Percentiles rank a stretch among this genome's conserved stretches.
Evolutionary conservation across 2,113 vertebrate genomes (phyloP).

Genomic region (Speoplatyrhinus poulsoni): DNA sequence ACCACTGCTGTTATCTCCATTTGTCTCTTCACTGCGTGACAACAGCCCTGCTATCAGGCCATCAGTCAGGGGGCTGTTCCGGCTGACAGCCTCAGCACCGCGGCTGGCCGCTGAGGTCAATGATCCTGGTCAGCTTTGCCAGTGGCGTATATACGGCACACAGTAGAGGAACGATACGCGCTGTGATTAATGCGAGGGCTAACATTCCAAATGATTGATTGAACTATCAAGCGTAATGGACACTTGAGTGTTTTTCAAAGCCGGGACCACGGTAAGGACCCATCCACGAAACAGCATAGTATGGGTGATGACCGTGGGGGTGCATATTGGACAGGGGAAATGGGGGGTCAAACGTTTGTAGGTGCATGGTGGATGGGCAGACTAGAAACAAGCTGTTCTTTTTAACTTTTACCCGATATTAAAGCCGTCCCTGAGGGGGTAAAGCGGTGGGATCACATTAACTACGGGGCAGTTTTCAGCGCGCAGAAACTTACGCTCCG

Average conservation of each 20-base stretch:
- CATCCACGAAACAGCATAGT: slow-evolving; percentile 37
- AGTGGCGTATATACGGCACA: slow-evolving; percentile 2
- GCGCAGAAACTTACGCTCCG: slow-evolving; percentile 69
- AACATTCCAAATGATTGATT: slow-evolving; percentile 26
- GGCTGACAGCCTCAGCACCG: slow-evolving; percentile 20
- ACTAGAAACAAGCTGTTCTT: slow-evolving; percentile 32
- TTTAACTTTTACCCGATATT: slow-evolving; percentile 27
- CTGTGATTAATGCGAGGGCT: neutral
- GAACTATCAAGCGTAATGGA: slow-evolving; percentile 25
- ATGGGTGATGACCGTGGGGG: no score
- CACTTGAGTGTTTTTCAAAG: slow-evolving; percentile 11
- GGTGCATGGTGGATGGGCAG: no score
- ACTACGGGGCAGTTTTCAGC: slow-evolving; percentile 62
- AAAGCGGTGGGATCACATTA: slow-evolving; percentile 60
- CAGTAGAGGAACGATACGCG: slow-evolving; percentile 8
- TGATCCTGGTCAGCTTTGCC: neutral
- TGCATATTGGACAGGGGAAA: no score
- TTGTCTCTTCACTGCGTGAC: slow-evolving; percentile 21
- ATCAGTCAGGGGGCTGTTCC: slow-evolving; percentile 23
- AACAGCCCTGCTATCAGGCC: slow-evolving; percentile 25
- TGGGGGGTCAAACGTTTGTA: no score
- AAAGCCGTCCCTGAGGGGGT: slow-evolving; percentile 46
- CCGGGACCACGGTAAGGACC: slow-evolving; percentile 20
- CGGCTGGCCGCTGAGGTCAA: slow-evolving; percentile 15
- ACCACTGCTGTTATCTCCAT: neutral